Evolutionary conservation across 1,140 invertebrate genomes (phyloP).

Genomic region (Choristoneura fumiferana): DNA sequence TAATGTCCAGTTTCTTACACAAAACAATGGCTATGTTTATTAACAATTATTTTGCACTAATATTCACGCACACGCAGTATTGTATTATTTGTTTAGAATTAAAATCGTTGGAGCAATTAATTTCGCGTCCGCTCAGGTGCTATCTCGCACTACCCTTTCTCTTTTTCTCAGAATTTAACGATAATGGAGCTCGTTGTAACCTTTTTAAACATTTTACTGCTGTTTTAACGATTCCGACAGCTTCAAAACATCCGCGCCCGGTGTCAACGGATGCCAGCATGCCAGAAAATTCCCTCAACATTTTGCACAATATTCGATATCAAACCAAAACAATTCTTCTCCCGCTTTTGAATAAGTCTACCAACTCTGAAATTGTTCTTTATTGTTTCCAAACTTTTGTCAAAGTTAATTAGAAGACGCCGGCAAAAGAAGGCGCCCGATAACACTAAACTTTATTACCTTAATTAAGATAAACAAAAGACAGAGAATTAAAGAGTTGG

Average conservation of each 20-base stretch:
- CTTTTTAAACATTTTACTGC: background rate
- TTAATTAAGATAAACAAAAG: conserved; percentile 16
- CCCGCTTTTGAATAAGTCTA: conserved; percentile 5
- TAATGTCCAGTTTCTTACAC: too few species aligned
- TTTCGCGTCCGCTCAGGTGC: too few species aligned
- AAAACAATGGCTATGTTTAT: too few species aligned
- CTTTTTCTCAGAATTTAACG: too few species aligned
- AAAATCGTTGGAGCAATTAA: too few species aligned
- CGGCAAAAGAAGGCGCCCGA: background rate
- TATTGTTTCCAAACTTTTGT: background rate
- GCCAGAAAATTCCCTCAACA: background rate
- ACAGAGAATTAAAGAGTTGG: background rate
- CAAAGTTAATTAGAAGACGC: conserved; percentile 2
- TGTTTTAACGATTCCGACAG: background rate
- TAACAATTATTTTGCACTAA: too few species aligned
- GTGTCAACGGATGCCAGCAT: too few species aligned
- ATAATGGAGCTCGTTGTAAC: too few species aligned
- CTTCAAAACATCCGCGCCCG: background rate
- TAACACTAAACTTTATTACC: conserved; percentile 14
- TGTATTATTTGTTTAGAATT: too few species aligned
- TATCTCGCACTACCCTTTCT: too few species aligned
- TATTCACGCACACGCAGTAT: too few species aligned
- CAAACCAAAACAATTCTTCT: background rate
- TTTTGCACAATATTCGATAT: background rate
- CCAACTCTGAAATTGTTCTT: conserved; percentile 3